phyloP scores from a whole-genome alignment of 2,797 vertebrate genomes.

The Channa striata region DNA sequence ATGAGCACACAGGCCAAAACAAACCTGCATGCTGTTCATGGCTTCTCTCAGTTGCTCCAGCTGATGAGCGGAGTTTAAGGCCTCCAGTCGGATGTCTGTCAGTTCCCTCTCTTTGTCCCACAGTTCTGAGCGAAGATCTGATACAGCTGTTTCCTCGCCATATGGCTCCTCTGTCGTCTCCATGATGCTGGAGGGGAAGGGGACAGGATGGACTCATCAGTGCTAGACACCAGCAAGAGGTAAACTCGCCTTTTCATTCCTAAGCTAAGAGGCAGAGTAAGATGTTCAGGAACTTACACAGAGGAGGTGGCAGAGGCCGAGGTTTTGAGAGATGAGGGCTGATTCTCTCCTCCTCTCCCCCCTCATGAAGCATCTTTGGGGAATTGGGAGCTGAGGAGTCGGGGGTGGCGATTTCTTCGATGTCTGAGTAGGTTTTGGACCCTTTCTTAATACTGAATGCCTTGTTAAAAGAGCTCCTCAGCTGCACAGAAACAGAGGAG shows the following conservation, averaged over 20 bases:
- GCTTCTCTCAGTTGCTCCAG: conserved; percentile 94
- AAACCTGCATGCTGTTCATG: conserved; percentile 98
- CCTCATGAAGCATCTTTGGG: conserved; percentile 92
- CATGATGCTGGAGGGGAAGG: conserved; percentile 81
- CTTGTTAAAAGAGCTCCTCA: conserved; percentile 97
- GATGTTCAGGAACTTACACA: conserved; percentile 74
- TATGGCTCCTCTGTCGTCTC: conserved; percentile 86
- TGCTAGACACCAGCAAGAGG: not conserved
- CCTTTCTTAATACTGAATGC: conserved; percentile 99
- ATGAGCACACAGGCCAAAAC: conserved; percentile 24
- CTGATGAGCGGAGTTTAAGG: conserved; percentile 95
- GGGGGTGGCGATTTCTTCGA: conserved; percentile 95
- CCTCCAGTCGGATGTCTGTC: conserved; percentile 96
- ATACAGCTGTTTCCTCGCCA: conserved; percentile 90
- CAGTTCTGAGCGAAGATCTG: conserved; percentile 93
- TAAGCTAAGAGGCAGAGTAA: not conserved
- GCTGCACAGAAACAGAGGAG: conserved; percentile 74
- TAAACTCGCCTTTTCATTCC: not conserved
- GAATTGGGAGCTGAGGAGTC: conserved; percentile 96
- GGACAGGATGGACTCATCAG: conserved; percentile 10
- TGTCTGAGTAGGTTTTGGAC: conserved; percentile 95
- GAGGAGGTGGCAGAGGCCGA: conserved; percentile 87
- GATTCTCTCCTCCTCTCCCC: conserved; percentile 79
- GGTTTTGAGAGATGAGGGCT: conserved; percentile 78
- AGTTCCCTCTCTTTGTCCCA: conserved; percentile 97